Percentiles rank a stretch among this genome's conserved stretches.
phyloP scores from a whole-genome alignment of 2,888 invertebrate genomes.

The Hydraecia micacea region DNA sequence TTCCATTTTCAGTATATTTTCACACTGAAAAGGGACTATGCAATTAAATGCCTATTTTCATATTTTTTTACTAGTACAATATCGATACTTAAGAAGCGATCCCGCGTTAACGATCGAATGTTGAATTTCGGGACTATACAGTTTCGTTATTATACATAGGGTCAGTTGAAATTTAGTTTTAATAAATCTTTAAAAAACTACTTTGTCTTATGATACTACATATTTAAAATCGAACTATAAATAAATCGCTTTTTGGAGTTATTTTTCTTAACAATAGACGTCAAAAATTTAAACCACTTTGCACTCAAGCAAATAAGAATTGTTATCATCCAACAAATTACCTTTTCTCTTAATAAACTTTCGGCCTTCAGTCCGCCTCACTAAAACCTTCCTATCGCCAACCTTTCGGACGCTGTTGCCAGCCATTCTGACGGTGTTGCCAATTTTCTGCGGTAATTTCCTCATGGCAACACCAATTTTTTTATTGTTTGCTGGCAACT shows the following conservation, averaged over 20 bases:
- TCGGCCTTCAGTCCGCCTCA: constrained; percentile 74
- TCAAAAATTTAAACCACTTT: constrained; percentile 12
- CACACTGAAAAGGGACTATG: too few relatives aligned
- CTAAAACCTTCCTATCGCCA: constrained; percentile 79
- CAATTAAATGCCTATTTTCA: too few relatives aligned
- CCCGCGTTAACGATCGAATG: too few relatives aligned
- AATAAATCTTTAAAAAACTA: background rate
- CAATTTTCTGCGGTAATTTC: constrained; percentile 74
- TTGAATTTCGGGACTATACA: too few relatives aligned
- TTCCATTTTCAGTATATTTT: too few relatives aligned
- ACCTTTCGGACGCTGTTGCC: constrained; percentile 74
- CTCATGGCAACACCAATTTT: constrained; percentile 64
- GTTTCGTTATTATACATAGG: too few relatives aligned
- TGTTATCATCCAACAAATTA: constrained; percentile 62
- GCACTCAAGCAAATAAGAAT: constrained; percentile 13
- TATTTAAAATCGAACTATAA: background rate
- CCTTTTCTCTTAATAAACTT: constrained; percentile 86
- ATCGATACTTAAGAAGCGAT: too few relatives aligned
- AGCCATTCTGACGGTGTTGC: constrained; percentile 73
- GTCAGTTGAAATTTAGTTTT: background rate
- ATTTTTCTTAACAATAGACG: constrained; percentile 10
- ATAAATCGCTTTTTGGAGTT: background rate
- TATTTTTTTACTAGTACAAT: too few relatives aligned
- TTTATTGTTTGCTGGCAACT: constrained; percentile 65
- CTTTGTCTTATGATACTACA: background rate